Percentiles rank a stretch among this genome's conserved stretches.
phyloP scores from a whole-genome alignment of 2,888 invertebrate species.

The Amiota mariae region DNA sequence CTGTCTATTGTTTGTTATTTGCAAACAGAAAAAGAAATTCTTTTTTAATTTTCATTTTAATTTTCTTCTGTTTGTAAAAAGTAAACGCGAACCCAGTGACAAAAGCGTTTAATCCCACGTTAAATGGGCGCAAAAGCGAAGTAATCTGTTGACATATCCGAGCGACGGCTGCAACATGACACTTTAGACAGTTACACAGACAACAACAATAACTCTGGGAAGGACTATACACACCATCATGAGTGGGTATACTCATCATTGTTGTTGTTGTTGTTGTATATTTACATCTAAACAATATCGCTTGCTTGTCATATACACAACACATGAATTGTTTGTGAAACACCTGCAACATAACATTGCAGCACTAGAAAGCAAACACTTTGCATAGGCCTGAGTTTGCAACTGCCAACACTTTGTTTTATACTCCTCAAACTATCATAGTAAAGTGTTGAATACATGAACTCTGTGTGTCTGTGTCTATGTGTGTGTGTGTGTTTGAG shows the following conservation, averaged over 20 bases:
- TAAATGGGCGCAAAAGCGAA: background rate
- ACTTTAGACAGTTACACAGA: background rate
- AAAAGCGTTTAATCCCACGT: background rate
- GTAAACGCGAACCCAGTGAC: too few species aligned
- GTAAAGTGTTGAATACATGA: background rate
- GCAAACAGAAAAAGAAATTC: too few species aligned
- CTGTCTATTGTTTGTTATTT: too few species aligned
- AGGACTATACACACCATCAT: too few species aligned
- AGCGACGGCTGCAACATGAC: background rate
- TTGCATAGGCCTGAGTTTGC: conserved; percentile 5
- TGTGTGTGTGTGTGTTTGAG: background rate
- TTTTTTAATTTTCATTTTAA: too few species aligned
- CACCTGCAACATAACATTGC: conserved; percentile 54
- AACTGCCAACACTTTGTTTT: conserved; percentile 56
- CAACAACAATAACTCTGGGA: background rate
- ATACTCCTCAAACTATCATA: background rate
- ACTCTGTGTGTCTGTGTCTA: background rate
- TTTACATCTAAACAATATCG: conserved; percentile 57
- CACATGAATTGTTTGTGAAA: conserved; percentile 54
- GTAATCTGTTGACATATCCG: conserved; percentile 9
- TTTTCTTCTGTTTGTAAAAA: too few species aligned
- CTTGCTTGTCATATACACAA: conserved; percentile 29
- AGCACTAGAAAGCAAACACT: conserved; percentile 18
- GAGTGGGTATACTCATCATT: background rate
- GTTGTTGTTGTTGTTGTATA: conserved; percentile 34